phyloP scores from a whole-genome alignment of 2,113 vertebrate species.

The Stegostoma tigrinum region DNA sequence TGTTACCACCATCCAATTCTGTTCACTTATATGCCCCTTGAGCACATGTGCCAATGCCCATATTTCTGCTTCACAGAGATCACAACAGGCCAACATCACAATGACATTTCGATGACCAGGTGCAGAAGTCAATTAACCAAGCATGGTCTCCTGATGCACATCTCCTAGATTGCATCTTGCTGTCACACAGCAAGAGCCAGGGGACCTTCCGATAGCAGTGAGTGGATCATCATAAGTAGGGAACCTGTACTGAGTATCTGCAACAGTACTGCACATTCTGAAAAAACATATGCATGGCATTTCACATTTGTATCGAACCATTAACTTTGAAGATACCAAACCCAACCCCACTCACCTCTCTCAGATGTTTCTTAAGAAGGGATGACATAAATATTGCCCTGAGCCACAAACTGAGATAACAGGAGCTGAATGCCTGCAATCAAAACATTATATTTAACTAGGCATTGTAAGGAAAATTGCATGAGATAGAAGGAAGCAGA shows the following conservation, averaged over 20 bases:
- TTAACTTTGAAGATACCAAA: neutral
- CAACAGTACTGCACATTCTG: neutral
- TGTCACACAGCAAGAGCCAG: neutral
- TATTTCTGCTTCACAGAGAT: neutral
- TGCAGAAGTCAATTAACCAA: neutral
- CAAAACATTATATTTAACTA: neutral
- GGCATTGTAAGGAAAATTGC: neutral
- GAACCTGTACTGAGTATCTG: no score
- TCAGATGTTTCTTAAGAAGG: neutral
- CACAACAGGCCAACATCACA: neutral
- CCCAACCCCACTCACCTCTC: neutral
- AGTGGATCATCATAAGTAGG: no score
- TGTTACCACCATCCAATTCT: no score
- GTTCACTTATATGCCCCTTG: neutral
- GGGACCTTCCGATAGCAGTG: no score
- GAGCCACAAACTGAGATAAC: neutral
- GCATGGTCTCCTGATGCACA: no score
- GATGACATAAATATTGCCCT: neutral
- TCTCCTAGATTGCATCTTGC: neutral
- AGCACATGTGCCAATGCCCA: neutral
- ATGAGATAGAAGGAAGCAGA: neutral
- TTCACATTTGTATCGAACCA: neutral
- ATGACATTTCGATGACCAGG: neutral
- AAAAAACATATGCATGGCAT: neutral
- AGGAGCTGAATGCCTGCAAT: neutral